phyloP scores from a whole-genome alignment of 2,113 vertebrate genomes.

The Chiloscyllium plagiosum region DNA sequence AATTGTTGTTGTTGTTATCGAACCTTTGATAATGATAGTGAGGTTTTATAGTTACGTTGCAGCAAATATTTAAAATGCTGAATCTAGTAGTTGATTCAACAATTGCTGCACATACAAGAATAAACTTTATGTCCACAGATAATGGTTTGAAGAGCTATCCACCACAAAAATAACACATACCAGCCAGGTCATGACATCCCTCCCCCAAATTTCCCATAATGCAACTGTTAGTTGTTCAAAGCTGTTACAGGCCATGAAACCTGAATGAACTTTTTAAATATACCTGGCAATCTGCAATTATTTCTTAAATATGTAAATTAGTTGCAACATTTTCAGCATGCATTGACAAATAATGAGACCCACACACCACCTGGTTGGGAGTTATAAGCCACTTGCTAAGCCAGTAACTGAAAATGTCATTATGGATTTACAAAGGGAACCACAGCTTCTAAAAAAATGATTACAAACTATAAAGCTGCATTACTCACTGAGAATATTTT shows the following conservation, averaged over 20 bases:
- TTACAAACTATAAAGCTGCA: background rate
- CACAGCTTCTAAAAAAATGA: background rate
- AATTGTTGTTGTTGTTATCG: background rate
- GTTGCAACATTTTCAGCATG: background rate
- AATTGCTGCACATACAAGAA: background rate
- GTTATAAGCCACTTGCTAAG: background rate
- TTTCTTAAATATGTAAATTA: background rate
- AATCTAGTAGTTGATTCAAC: background rate
- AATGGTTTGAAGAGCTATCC: background rate
- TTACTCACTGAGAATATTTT: background rate
- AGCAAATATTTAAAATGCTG: background rate
- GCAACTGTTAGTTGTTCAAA: background rate
- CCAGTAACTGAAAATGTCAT: background rate
- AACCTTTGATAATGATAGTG: background rate
- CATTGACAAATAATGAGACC: background rate
- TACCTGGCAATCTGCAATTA: background rate
- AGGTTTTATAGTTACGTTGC: background rate
- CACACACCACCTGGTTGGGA: background rate
- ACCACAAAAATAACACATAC: background rate
- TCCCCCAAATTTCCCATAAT: background rate
- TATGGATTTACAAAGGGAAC: background rate
- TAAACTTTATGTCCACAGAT: background rate
- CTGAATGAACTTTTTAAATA: background rate
- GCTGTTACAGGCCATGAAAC: background rate
- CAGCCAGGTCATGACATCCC: background rate